Conservation (phyloP, 1,140 invertebrate species). For the Popillia japonica region DNA sequence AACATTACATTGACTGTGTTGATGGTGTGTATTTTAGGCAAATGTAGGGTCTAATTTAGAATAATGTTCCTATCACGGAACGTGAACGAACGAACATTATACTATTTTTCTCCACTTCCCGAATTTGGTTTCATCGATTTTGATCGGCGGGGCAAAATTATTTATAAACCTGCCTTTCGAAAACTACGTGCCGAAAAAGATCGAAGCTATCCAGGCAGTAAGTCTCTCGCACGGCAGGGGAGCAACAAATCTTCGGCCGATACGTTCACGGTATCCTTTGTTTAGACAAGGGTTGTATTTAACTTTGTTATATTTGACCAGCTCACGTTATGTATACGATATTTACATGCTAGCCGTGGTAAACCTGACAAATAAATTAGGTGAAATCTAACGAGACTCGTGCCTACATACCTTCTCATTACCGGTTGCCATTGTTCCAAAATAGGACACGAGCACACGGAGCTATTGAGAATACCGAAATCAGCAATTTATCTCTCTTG, state of each 20-base stretch:
- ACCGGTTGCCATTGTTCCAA: not conserved
- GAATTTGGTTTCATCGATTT: conserved; percentile 1
- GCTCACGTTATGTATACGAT: conserved; percentile 27
- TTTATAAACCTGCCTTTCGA: conserved; percentile 3
- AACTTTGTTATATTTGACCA: conserved; percentile 34
- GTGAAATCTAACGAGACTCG: not conserved
- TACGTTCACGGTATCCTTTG: conserved; percentile 31
- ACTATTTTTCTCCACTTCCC: not conserved
- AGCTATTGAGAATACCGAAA: not conserved
- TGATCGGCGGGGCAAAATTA: not conserved
- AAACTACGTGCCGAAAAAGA: conserved; percentile 17
- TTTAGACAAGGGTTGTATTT: conserved; percentile 35
- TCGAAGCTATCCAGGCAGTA: conserved; percentile 23
- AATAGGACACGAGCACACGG: not conserved
- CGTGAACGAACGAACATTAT: no score
- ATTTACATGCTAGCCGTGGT: conserved; percentile 14
- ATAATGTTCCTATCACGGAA: no score
- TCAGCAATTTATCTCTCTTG: not conserved
- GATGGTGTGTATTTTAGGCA: no score
- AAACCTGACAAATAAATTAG: conserved; percentile 30
- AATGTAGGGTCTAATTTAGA: no score
- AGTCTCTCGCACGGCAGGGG: conserved; percentile 21
- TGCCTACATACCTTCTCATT: conserved; percentile 14
- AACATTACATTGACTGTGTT: no score
- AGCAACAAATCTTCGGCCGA: conserved; percentile 26